A percentile compares a stretch with the other conserved stretches of the same genome.
phyloP scores from a whole-genome alignment of 2,797 vertebrate genomes.

The Muscicapa striata region DNA sequence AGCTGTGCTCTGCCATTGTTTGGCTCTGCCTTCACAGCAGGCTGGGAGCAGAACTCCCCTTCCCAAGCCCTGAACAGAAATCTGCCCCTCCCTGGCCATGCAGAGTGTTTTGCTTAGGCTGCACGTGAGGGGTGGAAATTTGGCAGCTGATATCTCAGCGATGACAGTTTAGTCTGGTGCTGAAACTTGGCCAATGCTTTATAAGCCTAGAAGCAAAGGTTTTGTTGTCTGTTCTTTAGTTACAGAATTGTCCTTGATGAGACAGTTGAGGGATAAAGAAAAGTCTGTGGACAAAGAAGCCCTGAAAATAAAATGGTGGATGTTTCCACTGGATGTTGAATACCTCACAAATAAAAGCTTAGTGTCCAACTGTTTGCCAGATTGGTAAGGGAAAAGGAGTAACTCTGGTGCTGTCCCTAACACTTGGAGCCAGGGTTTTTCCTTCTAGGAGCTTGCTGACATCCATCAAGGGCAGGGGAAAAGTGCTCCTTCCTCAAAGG shows the following conservation, averaged over 20 bases:
- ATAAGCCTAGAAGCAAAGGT: constrained; percentile 7
- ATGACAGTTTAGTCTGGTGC: constrained; percentile 30
- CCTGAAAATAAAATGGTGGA: not conserved
- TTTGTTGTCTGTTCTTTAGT: constrained; percentile 37
- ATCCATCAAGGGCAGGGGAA: not conserved
- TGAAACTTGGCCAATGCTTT: constrained; percentile 39
- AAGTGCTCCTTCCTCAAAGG: not conserved
- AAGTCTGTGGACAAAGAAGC: not conserved
- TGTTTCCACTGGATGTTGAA: not conserved
- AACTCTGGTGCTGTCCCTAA: not conserved
- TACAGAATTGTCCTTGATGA: not conserved
- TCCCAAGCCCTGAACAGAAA: not conserved
- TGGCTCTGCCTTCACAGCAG: not conserved
- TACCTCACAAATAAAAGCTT: not conserved
- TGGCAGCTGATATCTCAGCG: not conserved
- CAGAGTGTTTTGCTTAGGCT: not conserved
- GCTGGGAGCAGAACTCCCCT: not conserved
- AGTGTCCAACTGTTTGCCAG: not conserved
- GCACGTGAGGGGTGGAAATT: constrained; percentile 28
- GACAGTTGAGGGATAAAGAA: not conserved
- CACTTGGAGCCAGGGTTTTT: not conserved
- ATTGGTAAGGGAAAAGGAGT: not conserved
- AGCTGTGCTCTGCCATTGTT: not conserved
- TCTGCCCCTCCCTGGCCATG: not conserved
- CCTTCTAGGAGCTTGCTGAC: not conserved